A percentile compares a stretch with the other conserved stretches of the same genome.
phyloP scores from a whole-genome alignment of 1,140 invertebrate species.

The Metopolophium dirhodum region DNA sequence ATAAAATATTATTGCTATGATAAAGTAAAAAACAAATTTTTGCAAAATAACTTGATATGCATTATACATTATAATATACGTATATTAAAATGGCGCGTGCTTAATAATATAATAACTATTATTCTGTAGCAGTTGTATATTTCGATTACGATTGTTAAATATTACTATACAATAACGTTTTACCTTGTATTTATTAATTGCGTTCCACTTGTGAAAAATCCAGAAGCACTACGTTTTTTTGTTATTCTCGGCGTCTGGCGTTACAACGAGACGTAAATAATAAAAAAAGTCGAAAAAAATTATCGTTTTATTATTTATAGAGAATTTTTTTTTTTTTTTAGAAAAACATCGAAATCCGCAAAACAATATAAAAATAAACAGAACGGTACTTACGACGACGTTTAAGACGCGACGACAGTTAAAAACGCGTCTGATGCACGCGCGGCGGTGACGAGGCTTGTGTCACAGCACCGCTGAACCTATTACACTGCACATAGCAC shows the following conservation, averaged over 20 bases:
- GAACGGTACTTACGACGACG: neutral
- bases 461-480: constrained; percentile 36
- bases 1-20: neutral
- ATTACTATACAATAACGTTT: neutral
- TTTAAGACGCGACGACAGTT: constrained; percentile 1
- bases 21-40: no score
- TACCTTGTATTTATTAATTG: neutral
- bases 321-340: neutral
- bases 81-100: no score
- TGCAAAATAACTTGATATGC: no score
- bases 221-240: neutral
- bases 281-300: neutral
- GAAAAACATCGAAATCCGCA: neutral
- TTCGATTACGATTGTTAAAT: no score
- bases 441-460: constrained; percentile 6
- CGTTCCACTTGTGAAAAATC: neutral
- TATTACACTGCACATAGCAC: constrained; percentile 33
- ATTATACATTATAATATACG: no score
- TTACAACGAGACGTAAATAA: no score
- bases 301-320: no score
- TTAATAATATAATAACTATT: no score
- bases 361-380: neutral
- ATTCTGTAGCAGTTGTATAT: no score
- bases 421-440: neutral
- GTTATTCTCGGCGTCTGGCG: neutral